A percentile compares a stretch with the other conserved stretches of the same genome.
Conservation (phyloP, 2,888 invertebrate genomes). For the Tetrapedia diversipes region DNA sequence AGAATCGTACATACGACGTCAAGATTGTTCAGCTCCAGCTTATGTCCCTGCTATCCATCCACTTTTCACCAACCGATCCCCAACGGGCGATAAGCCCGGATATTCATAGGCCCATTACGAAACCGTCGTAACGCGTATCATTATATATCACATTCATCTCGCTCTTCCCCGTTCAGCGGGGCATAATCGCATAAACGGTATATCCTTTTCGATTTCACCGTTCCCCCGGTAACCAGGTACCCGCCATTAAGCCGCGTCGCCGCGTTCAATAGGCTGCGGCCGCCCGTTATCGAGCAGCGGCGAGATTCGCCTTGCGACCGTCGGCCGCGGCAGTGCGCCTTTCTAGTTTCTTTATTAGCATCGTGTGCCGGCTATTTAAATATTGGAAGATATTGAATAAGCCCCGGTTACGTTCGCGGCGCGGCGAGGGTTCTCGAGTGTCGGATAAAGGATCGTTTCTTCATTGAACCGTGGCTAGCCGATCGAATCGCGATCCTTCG, state of each 20-base stretch:
- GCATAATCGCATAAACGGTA: conserved; percentile 3
- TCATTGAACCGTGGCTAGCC: conserved; percentile 65
- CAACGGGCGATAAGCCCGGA: not conserved
- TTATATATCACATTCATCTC: not conserved
- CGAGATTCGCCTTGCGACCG: conserved; percentile 10
- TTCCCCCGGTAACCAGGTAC: not conserved
- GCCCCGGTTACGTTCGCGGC: conserved; percentile 49
- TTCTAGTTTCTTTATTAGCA: conserved; percentile 46
- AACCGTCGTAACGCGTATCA: not conserved
- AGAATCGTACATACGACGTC: too few species aligned
- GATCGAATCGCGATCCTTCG: conserved; percentile 60
- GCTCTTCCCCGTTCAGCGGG: not conserved
- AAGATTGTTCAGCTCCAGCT: too few species aligned
- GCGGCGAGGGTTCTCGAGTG: conserved; percentile 31
- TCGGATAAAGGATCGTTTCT: conserved; percentile 64
- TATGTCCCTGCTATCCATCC: too few species aligned
- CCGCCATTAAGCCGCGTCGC: conserved; percentile 1
- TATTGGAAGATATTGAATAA: conserved; percentile 59
- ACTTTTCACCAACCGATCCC: not conserved
- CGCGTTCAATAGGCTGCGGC: not conserved
- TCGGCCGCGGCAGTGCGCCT: conserved; percentile 18
- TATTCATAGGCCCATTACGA: not conserved
- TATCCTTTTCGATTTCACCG: conserved; percentile 8
- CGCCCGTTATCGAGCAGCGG: not conserved
- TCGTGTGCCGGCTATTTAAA: conserved; percentile 42